Base-by-base conservation (phyloP, 2,888 invertebrate species). In the Sympetrum striolatum region DNA sequence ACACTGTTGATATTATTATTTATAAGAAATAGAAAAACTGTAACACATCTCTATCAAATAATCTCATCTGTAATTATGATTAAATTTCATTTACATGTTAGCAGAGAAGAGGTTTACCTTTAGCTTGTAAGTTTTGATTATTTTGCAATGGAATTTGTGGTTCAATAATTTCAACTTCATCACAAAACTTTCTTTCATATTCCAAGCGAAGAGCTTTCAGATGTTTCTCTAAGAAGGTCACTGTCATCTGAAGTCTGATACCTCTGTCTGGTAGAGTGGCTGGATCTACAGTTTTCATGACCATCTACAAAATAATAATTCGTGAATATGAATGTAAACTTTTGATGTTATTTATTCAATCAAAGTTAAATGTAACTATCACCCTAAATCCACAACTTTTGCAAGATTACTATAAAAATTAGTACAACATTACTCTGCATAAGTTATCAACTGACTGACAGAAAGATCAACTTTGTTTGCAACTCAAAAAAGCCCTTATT, bases 181-280 rank as follows among this genome's bases (percentile, higher is more conserved):
- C 60, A 37, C 58, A 53, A 35, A 35, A 58, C 15, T 80, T 81
- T 15, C 35, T 90, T 31, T 86, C 60, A 31, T 35, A 80, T 14
- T 58, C 39, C 58, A 53, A 37, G 8, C 25, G 31, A 53, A 91
- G 48, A 18, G 5, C n/a, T 53, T 90, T 90, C 37, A 92, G 60
- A 48, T 91, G 82, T 73, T 90, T 91, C 90, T 92, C 92, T 14
- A 92, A 90, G 0, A 91, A 90, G 14, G 91, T 37, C 10, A 92
- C 91, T 15, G 90, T 90, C 18, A 91, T 60, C 90, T 90, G 91
- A 35, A 92, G 90, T 90, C 90, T 91, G 22, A 81, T 90, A 22
- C 92, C 92, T 81, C 91, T 91, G 80, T 92, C 92, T 35, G 92
- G 91, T 37, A 92, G 81, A 8, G 80, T 35, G 15, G 90, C 81